Evolutionary conservation across 1,140 invertebrate genomes (phyloP).

Genomic region (Aphaenogaster floridana): DNA sequence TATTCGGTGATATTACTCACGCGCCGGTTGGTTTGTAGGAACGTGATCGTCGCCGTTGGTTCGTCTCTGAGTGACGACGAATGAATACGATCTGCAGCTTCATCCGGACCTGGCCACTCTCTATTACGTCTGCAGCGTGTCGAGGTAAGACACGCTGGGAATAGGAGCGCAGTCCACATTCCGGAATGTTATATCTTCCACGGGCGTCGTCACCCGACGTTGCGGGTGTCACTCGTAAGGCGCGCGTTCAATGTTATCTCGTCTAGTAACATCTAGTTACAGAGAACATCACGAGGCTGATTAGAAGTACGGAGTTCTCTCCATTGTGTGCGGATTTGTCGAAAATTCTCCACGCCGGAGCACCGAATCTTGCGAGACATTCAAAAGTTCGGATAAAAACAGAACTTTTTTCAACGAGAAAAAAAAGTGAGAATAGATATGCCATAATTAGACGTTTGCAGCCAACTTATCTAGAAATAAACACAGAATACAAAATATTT

Average conservation of each 20-base stretch:
- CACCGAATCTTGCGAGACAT: neutral
- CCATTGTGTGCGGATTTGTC: constrained; percentile 18
- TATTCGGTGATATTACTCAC: constrained; percentile 47
- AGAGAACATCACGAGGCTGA: constrained; percentile 36
- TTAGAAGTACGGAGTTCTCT: constrained; percentile 45
- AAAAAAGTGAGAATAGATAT: neutral
- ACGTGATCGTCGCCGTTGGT: constrained; percentile 48
- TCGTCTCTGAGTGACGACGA: constrained; percentile 31
- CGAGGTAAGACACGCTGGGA: constrained; percentile 51
- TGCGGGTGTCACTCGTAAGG: constrained; percentile 44
- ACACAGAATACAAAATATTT: neutral
- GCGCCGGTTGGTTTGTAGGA: constrained; percentile 36
- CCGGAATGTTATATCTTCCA: constrained; percentile 61
- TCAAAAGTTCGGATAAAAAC: neutral
- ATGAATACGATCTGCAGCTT: constrained; percentile 70
- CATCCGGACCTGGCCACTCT: constrained; percentile 61
- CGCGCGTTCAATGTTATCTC: constrained; percentile 57
- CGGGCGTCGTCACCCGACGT: neutral
- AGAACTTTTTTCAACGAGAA: neutral
- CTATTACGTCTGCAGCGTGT: constrained; percentile 62
- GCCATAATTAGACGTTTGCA: neutral
- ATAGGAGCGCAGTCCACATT: constrained; percentile 60
- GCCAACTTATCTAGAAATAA: neutral
- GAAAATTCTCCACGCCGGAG: constrained; percentile 5
- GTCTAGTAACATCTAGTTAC: constrained; percentile 45